A percentile compares a stretch with the other conserved stretches of the same genome.
Conservation (phyloP, 2,888 invertebrate genomes). For the Drosophila parthenogenetica region DNA sequence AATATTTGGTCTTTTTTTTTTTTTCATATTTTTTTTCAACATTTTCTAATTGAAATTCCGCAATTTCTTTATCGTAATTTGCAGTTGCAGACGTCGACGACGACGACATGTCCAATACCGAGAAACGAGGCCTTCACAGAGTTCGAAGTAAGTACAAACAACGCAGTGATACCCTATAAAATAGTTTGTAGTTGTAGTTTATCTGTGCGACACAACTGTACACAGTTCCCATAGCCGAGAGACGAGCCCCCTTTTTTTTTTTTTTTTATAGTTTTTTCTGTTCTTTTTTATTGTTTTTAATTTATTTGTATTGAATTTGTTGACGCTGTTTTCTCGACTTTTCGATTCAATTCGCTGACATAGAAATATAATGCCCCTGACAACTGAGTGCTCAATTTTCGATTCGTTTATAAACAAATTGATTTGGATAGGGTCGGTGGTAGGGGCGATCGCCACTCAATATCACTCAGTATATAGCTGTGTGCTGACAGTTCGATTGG, state of each 20-base stretch:
- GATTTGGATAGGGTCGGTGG: slow-evolving; percentile 14
- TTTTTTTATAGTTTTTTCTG: neutral
- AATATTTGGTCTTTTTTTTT: neutral
- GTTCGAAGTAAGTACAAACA: slow-evolving; percentile 78
- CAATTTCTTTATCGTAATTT: slow-evolving; percentile 30
- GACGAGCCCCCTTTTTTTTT: slow-evolving; percentile 51
- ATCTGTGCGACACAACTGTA: slow-evolving; percentile 17
- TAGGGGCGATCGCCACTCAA: slow-evolving; percentile 31
- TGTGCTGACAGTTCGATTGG: slow-evolving; percentile 53
- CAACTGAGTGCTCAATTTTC: slow-evolving; percentile 31
- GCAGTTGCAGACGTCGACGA: slow-evolving; percentile 35
- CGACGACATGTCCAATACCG: slow-evolving; percentile 82
- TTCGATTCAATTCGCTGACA: slow-evolving; percentile 27
- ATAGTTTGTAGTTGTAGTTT: slow-evolving; percentile 9
- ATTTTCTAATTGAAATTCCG: slow-evolving; percentile 38
- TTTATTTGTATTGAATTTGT: neutral
- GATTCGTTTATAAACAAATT: slow-evolving; percentile 58
- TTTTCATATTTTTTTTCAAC: neutral
- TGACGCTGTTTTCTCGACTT: neutral
- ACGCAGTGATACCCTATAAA: neutral
- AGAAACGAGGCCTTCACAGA: slow-evolving; percentile 79
- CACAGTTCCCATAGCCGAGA: slow-evolving; percentile 6
- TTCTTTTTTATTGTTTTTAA: neutral
- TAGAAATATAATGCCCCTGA: slow-evolving; percentile 34
- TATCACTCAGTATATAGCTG: slow-evolving; percentile 15